Evolutionary conservation across 2,797 vertebrate species (phyloP), one percentile per base, ranked within the genome.

Genomic region (Parauchenoglanis ngamensis): DNA sequence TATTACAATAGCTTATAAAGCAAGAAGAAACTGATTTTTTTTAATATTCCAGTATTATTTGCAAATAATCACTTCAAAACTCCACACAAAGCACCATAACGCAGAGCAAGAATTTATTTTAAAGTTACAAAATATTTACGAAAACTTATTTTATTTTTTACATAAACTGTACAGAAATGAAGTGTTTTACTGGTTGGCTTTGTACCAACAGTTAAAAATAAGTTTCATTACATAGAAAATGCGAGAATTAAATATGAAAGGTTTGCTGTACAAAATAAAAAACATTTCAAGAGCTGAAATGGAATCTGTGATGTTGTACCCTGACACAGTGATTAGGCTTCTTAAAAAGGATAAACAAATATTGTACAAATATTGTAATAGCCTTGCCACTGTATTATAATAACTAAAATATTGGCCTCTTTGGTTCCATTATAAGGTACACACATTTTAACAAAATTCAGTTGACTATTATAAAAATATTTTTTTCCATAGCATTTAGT

Each of bases 371-470:
- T 94, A 94, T 95, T 92, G 94, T 91, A 92, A 96, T 92, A 96
- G 96, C 96, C 96, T 96, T 87, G 95, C 96, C 97, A 95, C 94
- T 96, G 95, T 88, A 91, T 92, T 96, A 96, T 96, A 96, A 97
- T 95, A 96, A 96, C 96, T 97, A 96, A 97, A 96, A 96, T 94
- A 94, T 96, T 98, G 98, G 97, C 98, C 97, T 99, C 98, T 99
- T 99, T 99, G 98, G 98, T 99, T 98, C 97, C 96, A 97, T 98
- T 97, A 97, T 98, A 97, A 96, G 95, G 96, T 97, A 97, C 97
- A 98, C 97, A 98, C 96, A 83, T 97, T 97, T 94, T 97, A 96
- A 98, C 95, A 97, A 97, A 97, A 96, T 96, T 97, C 94, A 95
- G 96, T 97, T 98, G 95, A 95, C 95, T 97, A 97, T 97, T 98